A percentile compares a stretch with the other conserved stretches of the same genome.
phyloP scores from a whole-genome alignment of 2,113 vertebrate species.

The Caretta caretta region DNA sequence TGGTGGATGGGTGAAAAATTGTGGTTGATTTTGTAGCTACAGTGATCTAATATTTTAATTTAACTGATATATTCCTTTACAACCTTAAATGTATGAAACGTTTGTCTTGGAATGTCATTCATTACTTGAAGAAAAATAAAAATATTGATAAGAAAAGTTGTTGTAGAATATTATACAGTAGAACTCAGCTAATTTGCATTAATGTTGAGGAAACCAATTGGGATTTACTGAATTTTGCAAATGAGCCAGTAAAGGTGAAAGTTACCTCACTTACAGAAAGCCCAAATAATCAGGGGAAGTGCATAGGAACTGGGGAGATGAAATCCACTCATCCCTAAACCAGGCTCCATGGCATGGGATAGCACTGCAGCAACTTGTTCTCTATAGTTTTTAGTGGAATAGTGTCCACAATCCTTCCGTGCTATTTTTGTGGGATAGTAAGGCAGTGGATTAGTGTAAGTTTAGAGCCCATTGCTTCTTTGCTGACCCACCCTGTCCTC shows the following conservation, averaged over 20 bases:
- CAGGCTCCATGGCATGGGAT: neutral
- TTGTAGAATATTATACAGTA: neutral
- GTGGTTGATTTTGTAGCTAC: neutral
- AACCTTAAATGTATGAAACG: neutral
- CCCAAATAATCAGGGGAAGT: neutral
- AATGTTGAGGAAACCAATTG: neutral
- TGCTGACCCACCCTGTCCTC: constrained; percentile 28
- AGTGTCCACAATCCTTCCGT: accelerated
- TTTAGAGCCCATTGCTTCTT: constrained; percentile 41
- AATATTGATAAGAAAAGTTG: neutral
- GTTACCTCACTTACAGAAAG: neutral
- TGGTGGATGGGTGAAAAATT: neutral
- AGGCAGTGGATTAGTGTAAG: neutral
- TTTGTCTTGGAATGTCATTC: accelerated
- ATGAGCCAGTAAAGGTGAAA: neutral
- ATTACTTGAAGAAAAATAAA: neutral
- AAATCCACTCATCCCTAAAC: neutral
- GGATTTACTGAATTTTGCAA: neutral
- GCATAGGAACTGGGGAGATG: neutral
- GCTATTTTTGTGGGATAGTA: neutral
- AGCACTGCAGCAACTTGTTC: neutral
- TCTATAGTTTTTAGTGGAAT: neutral
- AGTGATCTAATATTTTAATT: neutral
- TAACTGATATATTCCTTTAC: neutral
- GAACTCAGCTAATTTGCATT: neutral